These are phyloP conservation scores for Solenodon paradoxus DNA, from an alignment of 2,113 vertebrate species.

Conservation along the genomic window DNA sequence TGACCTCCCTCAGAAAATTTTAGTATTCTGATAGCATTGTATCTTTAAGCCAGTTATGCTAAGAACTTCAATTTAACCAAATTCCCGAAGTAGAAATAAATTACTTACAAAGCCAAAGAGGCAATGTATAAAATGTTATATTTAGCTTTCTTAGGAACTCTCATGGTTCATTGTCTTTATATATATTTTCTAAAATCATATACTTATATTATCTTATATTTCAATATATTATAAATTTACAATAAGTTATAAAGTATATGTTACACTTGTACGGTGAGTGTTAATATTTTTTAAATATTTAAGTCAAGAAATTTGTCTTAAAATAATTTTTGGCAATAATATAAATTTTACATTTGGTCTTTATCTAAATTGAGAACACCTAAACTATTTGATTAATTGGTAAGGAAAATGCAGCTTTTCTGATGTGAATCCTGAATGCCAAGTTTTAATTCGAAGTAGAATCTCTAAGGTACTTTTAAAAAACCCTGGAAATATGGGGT, in stretches of 20 bases:
- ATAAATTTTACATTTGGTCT: slow-evolving; percentile 2
- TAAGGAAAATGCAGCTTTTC: slow-evolving; percentile 71
- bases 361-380: slow-evolving; percentile 50
- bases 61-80: slow-evolving; percentile 24
- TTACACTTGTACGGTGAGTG: not conserved
- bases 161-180: slow-evolving; percentile 25
- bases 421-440: slow-evolving; percentile 72
- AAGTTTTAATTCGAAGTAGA: slow-evolving; percentile 80
- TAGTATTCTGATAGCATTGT: not conserved
- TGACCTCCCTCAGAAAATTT: too few relatives aligned
- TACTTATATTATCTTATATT: too few relatives aligned
- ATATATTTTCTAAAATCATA: too few relatives aligned
- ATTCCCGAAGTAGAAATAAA: slow-evolving; percentile 49
- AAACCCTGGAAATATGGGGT: slow-evolving; percentile 67
- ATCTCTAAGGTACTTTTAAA: slow-evolving; percentile 76
- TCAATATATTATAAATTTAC: too few relatives aligned
- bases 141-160: not conserved
- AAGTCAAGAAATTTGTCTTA: not conserved
- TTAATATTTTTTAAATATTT: slow-evolving; percentile 10
- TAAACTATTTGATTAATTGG: slow-evolving; percentile 76
- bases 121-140: not conserved
- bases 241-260: too few relatives aligned
- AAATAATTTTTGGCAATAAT: slow-evolving; percentile 22
- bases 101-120: slow-evolving; percentile 43
- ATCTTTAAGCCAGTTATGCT: slow-evolving; percentile 25